A percentile compares a stretch with the other conserved stretches of the same genome.
These are phyloP conservation scores for Sardina pilchardus DNA, from an alignment of 2,113 vertebrate species.

Conservation along the genomic window DNA sequence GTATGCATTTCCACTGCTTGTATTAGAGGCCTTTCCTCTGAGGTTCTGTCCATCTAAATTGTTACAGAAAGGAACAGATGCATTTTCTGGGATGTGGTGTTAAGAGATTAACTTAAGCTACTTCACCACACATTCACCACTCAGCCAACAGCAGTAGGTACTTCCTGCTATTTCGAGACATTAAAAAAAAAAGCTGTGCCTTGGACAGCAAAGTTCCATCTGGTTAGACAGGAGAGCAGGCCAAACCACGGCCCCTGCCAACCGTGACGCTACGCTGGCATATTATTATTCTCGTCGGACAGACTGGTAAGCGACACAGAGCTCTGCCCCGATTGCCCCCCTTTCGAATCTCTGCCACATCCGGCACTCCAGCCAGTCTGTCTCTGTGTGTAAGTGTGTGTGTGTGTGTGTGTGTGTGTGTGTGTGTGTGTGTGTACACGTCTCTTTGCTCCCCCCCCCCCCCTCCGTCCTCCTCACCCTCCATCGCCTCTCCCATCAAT, in stretches of 20 bases:
- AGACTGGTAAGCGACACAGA: not conserved
- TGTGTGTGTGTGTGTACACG: not conserved
- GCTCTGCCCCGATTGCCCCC: not conserved
- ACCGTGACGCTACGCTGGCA: not conserved
- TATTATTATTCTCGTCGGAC: constrained; percentile 16
- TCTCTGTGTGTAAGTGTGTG: constrained; percentile 8
- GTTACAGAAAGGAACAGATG: constrained; percentile 10
- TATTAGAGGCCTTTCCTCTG: not conserved
- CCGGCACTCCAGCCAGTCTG: not conserved
- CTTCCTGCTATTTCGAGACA: constrained; percentile 15
- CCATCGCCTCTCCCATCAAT: constrained; percentile 34
- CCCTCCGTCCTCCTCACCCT: not conserved
- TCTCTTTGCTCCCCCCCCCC: not conserved
- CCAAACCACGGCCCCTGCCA: not conserved
- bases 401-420: constrained; percentile 10
- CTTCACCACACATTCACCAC: not conserved
- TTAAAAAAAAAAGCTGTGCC: not conserved
- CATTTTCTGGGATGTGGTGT: not conserved
- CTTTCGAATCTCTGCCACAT: constrained; percentile 12
- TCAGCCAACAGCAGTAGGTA: not conserved
- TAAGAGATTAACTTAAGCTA: not conserved
- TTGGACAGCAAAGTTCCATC: constrained; percentile 18
- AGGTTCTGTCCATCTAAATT: not conserved
- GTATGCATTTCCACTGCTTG: not conserved
- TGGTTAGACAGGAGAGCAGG: constrained; percentile 19